Percentiles rank a stretch among this genome's conserved stretches.
These are phyloP conservation scores for Verasper variegatus DNA, from an alignment of 2,113 vertebrate species.

Conservation along the genomic window DNA sequence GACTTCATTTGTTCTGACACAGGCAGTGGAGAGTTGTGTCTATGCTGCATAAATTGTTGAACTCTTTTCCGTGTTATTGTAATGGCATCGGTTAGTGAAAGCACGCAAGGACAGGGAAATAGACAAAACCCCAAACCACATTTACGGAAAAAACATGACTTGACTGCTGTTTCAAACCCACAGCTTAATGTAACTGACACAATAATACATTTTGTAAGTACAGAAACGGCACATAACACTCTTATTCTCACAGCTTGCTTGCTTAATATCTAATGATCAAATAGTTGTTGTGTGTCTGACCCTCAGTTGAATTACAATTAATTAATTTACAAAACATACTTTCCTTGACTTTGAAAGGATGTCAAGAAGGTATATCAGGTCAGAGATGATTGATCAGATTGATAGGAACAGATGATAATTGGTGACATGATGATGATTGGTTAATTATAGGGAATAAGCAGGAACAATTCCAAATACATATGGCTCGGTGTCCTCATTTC, in stretches of 20 bases:
- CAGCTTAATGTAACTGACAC: not conserved
- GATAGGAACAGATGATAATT: too few relatives aligned
- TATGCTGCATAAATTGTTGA: slow-evolving; percentile 31
- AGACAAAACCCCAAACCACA: not conserved
- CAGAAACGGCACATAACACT: too few relatives aligned
- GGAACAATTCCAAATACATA: too few relatives aligned
- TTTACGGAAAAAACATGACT: not conserved
- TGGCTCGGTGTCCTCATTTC: too few relatives aligned
- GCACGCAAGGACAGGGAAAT: not conserved
- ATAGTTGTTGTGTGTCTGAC: slow-evolving; percentile 5
- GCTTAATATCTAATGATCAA: not conserved
- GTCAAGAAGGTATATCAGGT: slow-evolving; percentile 10
- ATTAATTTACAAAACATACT: not conserved
- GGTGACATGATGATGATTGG: not conserved
- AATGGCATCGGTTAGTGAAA: not conserved
- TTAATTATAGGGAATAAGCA: slow-evolving; percentile 28
- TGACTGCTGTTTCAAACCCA: not conserved
- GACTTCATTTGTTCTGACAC: slow-evolving; percentile 42
- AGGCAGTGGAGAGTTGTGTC: slow-evolving; percentile 17
- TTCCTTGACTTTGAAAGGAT: slow-evolving; percentile 5
- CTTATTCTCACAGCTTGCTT: not conserved
- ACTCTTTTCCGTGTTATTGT: not conserved
- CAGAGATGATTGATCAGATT: slow-evolving; percentile 23
- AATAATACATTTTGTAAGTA: not conserved
- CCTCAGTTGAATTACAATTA: not conserved